Evolutionary conservation across 2,113 vertebrate genomes (phyloP).

Genomic region (Condylura cristata): DNA sequence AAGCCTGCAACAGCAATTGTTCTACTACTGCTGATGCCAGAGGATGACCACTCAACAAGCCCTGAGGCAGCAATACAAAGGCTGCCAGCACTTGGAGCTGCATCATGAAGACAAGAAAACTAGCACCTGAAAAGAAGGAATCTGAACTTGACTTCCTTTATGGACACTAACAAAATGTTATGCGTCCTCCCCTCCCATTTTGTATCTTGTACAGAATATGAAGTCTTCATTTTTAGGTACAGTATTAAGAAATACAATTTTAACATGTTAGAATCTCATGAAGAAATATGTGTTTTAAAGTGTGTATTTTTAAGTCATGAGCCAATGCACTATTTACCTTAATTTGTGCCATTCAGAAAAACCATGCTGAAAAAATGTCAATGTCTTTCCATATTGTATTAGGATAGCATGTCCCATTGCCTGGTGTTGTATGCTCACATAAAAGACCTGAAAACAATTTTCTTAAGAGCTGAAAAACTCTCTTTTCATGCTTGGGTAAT

Average conservation of each 20-base stretch:
- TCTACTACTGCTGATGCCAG: conserved; percentile 36
- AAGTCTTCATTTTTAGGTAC: conserved; percentile 51
- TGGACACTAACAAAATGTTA: conserved; percentile 36
- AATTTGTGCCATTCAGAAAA: conserved; percentile 46
- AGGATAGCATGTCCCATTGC: conserved; percentile 41
- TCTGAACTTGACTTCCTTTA: conserved; percentile 26
- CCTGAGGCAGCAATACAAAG: conserved; percentile 15
- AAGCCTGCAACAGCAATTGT: conserved; percentile 10
- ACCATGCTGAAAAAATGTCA: conserved; percentile 50
- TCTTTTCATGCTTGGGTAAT: conserved; percentile 63
- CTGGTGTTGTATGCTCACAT: conserved; percentile 46
- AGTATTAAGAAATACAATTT: conserved; percentile 32
- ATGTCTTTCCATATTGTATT: conserved; percentile 46
- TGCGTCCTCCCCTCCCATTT: neutral
- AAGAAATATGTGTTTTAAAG: conserved; percentile 24
- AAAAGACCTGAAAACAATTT: conserved; percentile 70
- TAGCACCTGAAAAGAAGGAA: neutral
- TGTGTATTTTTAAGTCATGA: conserved; percentile 48
- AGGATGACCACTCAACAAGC: neutral
- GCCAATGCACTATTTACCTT: conserved; percentile 49
- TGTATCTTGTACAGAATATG: neutral
- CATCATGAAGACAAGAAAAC: neutral
- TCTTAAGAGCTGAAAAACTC: conserved; percentile 64
- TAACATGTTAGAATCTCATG: conserved; percentile 29
- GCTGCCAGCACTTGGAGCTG: neutral